Percentiles rank a stretch among this genome's conserved stretches.
phyloP scores from a whole-genome alignment of 2,797 vertebrate species.

The Gymnoscopelus microlampas region DNA sequence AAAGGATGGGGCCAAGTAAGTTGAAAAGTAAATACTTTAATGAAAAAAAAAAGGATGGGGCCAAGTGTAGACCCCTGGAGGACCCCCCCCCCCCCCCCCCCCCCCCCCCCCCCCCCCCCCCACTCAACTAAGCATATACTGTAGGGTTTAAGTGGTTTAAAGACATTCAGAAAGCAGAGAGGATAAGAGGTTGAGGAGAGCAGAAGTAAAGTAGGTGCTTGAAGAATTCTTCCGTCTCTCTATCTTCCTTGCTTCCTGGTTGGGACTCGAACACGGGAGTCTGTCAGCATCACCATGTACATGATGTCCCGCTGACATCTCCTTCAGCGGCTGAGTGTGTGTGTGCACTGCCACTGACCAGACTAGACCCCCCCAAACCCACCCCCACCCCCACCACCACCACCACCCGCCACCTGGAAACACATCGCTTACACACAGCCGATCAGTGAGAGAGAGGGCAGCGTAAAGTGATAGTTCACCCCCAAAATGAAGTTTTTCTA shows the following conservation, averaged over 20 bases:
- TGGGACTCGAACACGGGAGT: slow-evolving; percentile 47
- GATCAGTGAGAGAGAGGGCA: slow-evolving; percentile 65
- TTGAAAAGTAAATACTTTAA: no score
- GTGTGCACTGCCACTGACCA: slow-evolving; percentile 58
- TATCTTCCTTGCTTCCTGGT: slow-evolving; percentile 18
- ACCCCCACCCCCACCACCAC: not conserved
- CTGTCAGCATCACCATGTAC: slow-evolving; percentile 61
- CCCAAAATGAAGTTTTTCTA: no score
- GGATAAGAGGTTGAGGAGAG: slow-evolving; percentile 2
- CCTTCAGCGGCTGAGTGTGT: slow-evolving; percentile 73
- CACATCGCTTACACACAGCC: slow-evolving; percentile 40
- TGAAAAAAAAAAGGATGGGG: no score
- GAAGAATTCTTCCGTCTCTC: slow-evolving; percentile 65
- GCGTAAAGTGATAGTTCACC: slow-evolving; percentile 15
- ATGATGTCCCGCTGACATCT: slow-evolving; percentile 70
- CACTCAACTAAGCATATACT: no score
- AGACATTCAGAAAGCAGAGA: no score
- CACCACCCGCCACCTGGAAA: slow-evolving; percentile 32
- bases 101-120: no score
- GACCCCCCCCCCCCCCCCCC: no score
- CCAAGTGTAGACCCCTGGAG: no score
- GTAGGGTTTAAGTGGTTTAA: not conserved
- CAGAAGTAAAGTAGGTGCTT: slow-evolving; percentile 51
- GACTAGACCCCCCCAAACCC: slow-evolving; percentile 43
- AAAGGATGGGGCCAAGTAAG: no score